Conservation (phyloP, 2,888 invertebrate genomes). For the Drosophila lacicola region DNA sequence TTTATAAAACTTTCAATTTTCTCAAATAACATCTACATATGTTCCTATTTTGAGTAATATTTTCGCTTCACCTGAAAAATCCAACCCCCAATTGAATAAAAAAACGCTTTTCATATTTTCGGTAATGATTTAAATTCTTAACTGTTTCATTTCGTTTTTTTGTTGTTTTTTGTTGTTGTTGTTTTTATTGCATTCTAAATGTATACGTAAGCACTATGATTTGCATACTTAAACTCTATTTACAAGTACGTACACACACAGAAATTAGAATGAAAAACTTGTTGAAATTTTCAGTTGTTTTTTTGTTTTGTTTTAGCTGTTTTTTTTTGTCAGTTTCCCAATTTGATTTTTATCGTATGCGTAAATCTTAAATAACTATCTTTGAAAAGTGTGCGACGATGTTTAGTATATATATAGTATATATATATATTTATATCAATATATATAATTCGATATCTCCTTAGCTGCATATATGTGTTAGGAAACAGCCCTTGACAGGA, state of each 20-base stretch:
- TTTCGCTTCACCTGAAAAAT: background rate
- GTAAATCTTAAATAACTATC: conserved; percentile 71
- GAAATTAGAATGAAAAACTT: conserved; percentile 63
- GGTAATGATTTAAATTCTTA: conserved; percentile 77
- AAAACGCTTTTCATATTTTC: conserved; percentile 11
- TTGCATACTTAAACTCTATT: conserved; percentile 83
- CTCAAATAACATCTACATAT: no score
- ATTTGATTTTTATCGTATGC: conserved; percentile 41
- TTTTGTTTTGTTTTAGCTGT: background rate
- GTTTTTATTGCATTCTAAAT: conserved; percentile 83
- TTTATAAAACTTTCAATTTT: rapidly evolving
- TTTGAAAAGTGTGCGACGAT: conserved; percentile 76
- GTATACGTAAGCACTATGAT: conserved; percentile 82
- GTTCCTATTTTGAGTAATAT: no score
- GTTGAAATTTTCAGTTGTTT: conserved; percentile 1
- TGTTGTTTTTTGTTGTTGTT: conserved; percentile 35
- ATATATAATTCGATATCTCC: conserved; percentile 22
- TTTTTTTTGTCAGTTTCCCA: conserved; percentile 26
- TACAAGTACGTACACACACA: conserved; percentile 80
- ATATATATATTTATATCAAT: conserved; percentile 8
- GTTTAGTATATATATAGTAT: conserved; percentile 24
- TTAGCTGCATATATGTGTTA: conserved; percentile 19
- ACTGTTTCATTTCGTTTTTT: conserved; percentile 65
- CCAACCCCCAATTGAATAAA: conserved; percentile 16
- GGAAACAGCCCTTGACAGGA: conserved; percentile 26